These are phyloP conservation scores for Scotopteryx bipunctaria DNA, from an alignment of 2,888 invertebrate species.

Conservation along the genomic window DNA sequence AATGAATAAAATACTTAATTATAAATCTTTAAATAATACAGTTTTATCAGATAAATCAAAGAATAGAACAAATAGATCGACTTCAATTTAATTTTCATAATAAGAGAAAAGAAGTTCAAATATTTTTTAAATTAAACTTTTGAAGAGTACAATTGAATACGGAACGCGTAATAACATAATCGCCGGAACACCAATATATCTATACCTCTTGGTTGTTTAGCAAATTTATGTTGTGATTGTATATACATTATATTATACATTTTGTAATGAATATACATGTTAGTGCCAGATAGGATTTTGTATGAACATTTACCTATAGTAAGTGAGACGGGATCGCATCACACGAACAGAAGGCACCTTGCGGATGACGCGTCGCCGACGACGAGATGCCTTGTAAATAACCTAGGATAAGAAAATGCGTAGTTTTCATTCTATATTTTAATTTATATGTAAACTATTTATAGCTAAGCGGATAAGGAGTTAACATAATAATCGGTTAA, in stretches of 20 bases:
- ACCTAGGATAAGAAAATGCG: constrained; percentile 73
- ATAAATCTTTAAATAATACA: constrained; percentile 25
- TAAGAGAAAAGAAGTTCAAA: constrained; percentile 50
- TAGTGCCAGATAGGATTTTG: constrained; percentile 82
- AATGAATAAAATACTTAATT: constrained; percentile 23
- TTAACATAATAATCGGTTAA: constrained; percentile 63
- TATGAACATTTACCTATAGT: constrained; percentile 75
- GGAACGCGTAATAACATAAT: constrained; percentile 47
- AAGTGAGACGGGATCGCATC: constrained; percentile 33
- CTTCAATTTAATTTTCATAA: constrained; percentile 35
- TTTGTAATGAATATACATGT: constrained; percentile 81
- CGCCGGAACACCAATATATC: constrained; percentile 65
- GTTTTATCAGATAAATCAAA: constrained; percentile 22
- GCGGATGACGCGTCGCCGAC: constrained; percentile 46
- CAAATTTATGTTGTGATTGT: constrained; percentile 82
- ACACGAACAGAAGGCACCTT: constrained; percentile 44
- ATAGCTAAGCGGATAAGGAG: constrained; percentile 71
- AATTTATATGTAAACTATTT: constrained; percentile 81
- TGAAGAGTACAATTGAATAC: constrained; percentile 53
- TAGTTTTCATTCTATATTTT: constrained; percentile 81
- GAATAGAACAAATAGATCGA: constrained; percentile 36
- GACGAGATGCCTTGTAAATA: constrained; percentile 80
- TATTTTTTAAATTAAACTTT: constrained; percentile 55
- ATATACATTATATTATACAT: constrained; percentile 77
- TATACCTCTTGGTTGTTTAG: constrained; percentile 79